phyloP scores from a whole-genome alignment of 1,140 invertebrate species.

The Ips nitidus region DNA sequence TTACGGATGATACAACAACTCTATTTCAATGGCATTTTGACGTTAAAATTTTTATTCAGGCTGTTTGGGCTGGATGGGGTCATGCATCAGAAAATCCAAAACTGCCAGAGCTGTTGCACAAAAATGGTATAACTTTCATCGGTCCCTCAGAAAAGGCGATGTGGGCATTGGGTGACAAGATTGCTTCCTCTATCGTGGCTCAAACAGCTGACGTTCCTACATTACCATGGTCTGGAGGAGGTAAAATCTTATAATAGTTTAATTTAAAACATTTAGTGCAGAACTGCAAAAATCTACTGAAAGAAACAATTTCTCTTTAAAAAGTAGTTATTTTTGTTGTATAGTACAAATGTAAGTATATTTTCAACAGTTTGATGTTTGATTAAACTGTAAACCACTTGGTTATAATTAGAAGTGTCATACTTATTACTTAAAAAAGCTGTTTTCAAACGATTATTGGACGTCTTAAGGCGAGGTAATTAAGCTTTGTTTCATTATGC shows the following conservation, averaged over 20 bases:
- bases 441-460: too few relatives aligned
- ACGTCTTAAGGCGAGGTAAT: too few relatives aligned
- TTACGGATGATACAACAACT: not conserved
- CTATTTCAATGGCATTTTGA: not conserved
- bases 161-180: constrained; percentile 99
- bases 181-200: constrained; percentile 98
- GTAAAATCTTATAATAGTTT: constrained; percentile 44
- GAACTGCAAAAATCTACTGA: too few relatives aligned
- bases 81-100: constrained; percentile 99
- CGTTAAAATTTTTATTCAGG: constrained; percentile 56
- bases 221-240: constrained; percentile 96
- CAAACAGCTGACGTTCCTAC: constrained; percentile 98
- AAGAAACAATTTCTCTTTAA: too few relatives aligned
- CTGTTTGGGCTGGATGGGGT: constrained; percentile 99
- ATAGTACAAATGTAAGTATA: too few relatives aligned
- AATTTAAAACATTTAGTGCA: too few relatives aligned
- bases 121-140: constrained; percentile 84
- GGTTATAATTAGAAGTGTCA: not conserved
- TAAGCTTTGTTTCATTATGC: too few relatives aligned
- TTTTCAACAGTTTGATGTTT: too few relatives aligned
- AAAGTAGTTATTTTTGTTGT: too few relatives aligned
- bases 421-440: not conserved
- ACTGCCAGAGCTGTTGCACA: constrained; percentile 90
- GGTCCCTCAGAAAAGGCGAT: constrained; percentile 98
- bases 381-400: not conserved